Evolutionary conservation across 1,140 invertebrate genomes (phyloP).

Genomic region (Liolophura sinensis): DNA sequence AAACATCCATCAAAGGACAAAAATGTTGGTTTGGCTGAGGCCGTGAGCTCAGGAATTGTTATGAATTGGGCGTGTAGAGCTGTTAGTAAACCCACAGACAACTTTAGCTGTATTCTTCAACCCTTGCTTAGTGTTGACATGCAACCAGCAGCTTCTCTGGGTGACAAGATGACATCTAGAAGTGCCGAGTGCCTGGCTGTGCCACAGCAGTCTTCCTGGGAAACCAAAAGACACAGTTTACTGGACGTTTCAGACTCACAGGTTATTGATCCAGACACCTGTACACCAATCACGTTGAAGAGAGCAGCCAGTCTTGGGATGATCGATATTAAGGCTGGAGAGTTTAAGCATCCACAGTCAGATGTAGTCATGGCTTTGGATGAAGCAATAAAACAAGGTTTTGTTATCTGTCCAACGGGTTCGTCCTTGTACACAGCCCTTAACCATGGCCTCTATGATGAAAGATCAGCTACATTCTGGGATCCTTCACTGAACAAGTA

Average conservation of each 20-base stretch:
- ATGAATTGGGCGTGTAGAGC: too few relatives aligned
- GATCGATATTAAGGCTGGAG: slow-evolving; percentile 75
- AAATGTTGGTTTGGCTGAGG: too few relatives aligned
- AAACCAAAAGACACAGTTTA: slow-evolving; percentile 10
- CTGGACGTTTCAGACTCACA: slow-evolving; percentile 46
- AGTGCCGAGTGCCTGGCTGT: too few relatives aligned
- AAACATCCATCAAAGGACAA: too few relatives aligned
- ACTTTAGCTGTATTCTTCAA: too few relatives aligned
- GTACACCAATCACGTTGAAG: slow-evolving; percentile 45
- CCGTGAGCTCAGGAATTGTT: too few relatives aligned
- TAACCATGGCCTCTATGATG: slow-evolving; percentile 83
- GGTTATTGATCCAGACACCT: slow-evolving; percentile 50
- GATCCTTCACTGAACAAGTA: slow-evolving; percentile 73
- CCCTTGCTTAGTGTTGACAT: too few relatives aligned
- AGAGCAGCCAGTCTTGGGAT: slow-evolving; percentile 48
- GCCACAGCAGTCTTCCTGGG: too few relatives aligned
- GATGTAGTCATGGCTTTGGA: slow-evolving; percentile 80
- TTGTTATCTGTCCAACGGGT: slow-evolving; percentile 47
- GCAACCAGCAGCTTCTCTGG: too few relatives aligned
- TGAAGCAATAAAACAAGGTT: slow-evolving; percentile 67
- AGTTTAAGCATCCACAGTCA: slow-evolving; percentile 78
- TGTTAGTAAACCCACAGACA: too few relatives aligned
- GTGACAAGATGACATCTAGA: too few relatives aligned
- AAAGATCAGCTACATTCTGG: slow-evolving; percentile 76
- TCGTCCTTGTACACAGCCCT: slow-evolving; percentile 84